Evolutionary conservation across 2,888 invertebrate species (phyloP).

Genomic region (Silvanus unidentatus): DNA sequence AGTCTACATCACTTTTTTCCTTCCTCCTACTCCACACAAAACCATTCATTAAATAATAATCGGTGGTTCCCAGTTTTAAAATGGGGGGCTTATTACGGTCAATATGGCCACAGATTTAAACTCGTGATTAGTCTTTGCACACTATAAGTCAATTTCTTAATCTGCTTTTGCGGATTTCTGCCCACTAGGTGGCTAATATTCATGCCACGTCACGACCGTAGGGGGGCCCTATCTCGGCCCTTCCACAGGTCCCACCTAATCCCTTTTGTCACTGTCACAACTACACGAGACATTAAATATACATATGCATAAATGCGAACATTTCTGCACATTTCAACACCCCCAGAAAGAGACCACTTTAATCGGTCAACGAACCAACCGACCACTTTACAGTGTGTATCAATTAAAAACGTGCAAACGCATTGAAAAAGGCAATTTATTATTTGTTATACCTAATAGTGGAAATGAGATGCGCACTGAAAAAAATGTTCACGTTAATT

Average conservation of each 20-base stretch:
- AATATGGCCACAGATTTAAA: slow-evolving; percentile 18
- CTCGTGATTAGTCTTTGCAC: slow-evolving; percentile 15
- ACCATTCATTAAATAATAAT: background rate
- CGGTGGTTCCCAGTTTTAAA: background rate
- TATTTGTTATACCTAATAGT: too few relatives aligned
- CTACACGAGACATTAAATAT: slow-evolving; percentile 28
- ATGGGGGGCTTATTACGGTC: slow-evolving; percentile 24
- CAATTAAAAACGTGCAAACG: too few relatives aligned
- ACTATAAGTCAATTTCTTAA: slow-evolving; percentile 31
- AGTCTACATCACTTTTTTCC: background rate
- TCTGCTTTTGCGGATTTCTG: slow-evolving; percentile 29
- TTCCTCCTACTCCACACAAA: background rate
- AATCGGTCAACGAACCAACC: too few relatives aligned
- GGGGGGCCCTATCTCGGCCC: slow-evolving; percentile 17
- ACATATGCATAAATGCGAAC: slow-evolving; percentile 18
- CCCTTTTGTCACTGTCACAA: slow-evolving; percentile 35
- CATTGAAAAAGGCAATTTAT: too few relatives aligned
- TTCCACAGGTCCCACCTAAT: slow-evolving; percentile 20
- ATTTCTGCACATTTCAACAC: background rate
- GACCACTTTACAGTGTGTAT: too few relatives aligned
- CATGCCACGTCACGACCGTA: slow-evolving; percentile 29
- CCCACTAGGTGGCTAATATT: slow-evolving; percentile 30
- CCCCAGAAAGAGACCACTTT: too few relatives aligned
- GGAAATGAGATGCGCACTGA: slow-evolving; percentile 22
- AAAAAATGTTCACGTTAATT: slow-evolving; percentile 9